Conservation (phyloP, 1,140 invertebrate genomes). For the Drosophila kanapiae region DNA sequence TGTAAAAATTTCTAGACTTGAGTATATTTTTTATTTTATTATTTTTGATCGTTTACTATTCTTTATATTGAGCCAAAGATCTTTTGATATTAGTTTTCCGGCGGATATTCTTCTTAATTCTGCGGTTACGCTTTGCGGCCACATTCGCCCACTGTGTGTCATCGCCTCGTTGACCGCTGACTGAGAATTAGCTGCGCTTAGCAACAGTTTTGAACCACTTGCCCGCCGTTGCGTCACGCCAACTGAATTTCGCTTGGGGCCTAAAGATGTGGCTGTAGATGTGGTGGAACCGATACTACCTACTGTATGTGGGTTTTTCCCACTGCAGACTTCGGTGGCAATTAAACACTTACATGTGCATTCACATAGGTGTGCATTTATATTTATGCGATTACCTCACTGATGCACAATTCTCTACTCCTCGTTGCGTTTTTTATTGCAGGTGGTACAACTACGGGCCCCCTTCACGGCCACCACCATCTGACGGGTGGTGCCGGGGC, state of each 20-base stretch:
- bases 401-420: constrained; percentile 54
- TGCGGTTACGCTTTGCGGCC: constrained; percentile 21
- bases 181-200: constrained; percentile 78
- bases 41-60: neutral
- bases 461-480: constrained; percentile 65
- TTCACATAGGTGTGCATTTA: constrained; percentile 29
- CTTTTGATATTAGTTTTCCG: constrained; percentile 26
- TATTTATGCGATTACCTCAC: constrained; percentile 71
- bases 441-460: constrained; percentile 67
- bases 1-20: constrained; percentile 2
- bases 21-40: neutral
- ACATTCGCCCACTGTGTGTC: constrained; percentile 55
- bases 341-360: constrained; percentile 59
- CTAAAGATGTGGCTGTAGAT: constrained; percentile 15
- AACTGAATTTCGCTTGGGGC: constrained; percentile 42
- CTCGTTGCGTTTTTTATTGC: constrained; percentile 39
- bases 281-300: constrained; percentile 37
- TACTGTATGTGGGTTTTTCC: constrained; percentile 66
- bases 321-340: constrained; percentile 57
- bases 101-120: constrained; percentile 19
- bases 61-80: constrained; percentile 20
- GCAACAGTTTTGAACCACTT: constrained; percentile 75
- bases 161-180: constrained; percentile 53
- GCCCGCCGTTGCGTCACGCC: constrained; percentile 56
- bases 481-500: constrained; percentile 59